Evolutionary conservation across 2,888 invertebrate genomes (phyloP).

Genomic region (Drosophila conformis): DNA sequence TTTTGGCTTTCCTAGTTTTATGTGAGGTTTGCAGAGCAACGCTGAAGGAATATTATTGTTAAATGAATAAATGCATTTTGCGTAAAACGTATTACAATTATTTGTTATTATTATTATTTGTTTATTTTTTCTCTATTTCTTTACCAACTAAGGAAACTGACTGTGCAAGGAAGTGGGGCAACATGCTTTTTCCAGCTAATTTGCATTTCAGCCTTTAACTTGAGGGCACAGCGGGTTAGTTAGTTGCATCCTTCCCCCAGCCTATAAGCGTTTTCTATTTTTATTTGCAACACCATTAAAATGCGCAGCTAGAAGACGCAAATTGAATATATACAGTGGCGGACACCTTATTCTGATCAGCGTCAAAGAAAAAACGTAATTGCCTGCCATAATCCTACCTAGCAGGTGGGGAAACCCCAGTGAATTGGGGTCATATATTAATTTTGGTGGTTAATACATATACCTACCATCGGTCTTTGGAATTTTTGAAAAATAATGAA

Average conservation of each 20-base stretch:
- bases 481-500: too few relatives aligned
- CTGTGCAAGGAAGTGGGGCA: background rate
- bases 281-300: constrained; percentile 54
- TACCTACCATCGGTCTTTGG: too few relatives aligned
- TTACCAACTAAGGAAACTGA: background rate
- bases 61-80: constrained; percentile 71
- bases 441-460: too few relatives aligned
- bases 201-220: constrained; percentile 39
- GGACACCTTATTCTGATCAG: too few relatives aligned
- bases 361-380: too few relatives aligned
- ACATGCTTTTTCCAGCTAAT: background rate
- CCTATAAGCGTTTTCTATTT: constrained; percentile 42
- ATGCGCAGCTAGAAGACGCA: constrained; percentile 47
- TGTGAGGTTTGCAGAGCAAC: constrained; percentile 16
- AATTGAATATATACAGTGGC: too few relatives aligned
- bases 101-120: background rate
- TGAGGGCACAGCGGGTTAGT: constrained; percentile 10
- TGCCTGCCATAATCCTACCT: too few relatives aligned
- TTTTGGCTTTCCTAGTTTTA: constrained; percentile 32
- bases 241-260: background rate
- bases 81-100: constrained; percentile 64
- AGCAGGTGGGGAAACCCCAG: too few relatives aligned
- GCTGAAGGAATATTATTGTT: constrained; percentile 38
- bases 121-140: background rate
- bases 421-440: too few relatives aligned